Evolutionary conservation across 2,113 vertebrate genomes (phyloP), one percentile per base, ranked within the genome.

Genomic region (Chloropsis cyanopogon): DNA sequence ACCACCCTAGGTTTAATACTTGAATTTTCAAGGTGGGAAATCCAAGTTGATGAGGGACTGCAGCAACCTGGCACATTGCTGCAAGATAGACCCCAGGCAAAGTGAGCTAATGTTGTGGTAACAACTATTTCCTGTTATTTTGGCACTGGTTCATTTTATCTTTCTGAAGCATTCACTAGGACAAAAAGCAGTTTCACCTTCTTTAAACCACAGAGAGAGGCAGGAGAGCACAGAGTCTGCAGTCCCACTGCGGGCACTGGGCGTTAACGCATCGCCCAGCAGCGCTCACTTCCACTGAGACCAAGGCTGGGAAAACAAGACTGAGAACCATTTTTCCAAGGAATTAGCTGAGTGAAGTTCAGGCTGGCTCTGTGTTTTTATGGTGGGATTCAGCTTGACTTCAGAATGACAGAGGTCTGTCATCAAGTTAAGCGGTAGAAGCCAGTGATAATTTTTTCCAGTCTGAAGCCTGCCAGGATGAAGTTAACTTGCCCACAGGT

Each of bases 241-340:
- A 53, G 46, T 31, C 16, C 29, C 19, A 22, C 56, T 41, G 7
- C 0, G 1, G 31, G 39, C 12, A 54, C 42, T 6, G 11, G 33
- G 56, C 1, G 3, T 82, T 64, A 59, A 46, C 0, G 0, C 25
- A 7, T 29, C 0, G 2, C 8, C 33, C 29, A 26, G 50, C 25
- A 82, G 28, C 1, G 2, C 22, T 64, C 6, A 23, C 49, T 82
- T 76, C 46, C 66, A 29, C 41, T 65, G 59, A 68, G 53, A 47
- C 11, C 1, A 7, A 69, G 41, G 29, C 11, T 1, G 54, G 53
- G 26, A 90, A 71, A 82, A 49, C 14, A 72, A 39, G 9, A 8
- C 11, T 26, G 22, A 53, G 75, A 92, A 70, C 7, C 18, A 42
- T 46, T 92, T 93, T 80, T 82, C 66, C 59, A n/a, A 46, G 72